phyloP scores from a whole-genome alignment of 2,888 invertebrate genomes.

The Patella depressa region DNA sequence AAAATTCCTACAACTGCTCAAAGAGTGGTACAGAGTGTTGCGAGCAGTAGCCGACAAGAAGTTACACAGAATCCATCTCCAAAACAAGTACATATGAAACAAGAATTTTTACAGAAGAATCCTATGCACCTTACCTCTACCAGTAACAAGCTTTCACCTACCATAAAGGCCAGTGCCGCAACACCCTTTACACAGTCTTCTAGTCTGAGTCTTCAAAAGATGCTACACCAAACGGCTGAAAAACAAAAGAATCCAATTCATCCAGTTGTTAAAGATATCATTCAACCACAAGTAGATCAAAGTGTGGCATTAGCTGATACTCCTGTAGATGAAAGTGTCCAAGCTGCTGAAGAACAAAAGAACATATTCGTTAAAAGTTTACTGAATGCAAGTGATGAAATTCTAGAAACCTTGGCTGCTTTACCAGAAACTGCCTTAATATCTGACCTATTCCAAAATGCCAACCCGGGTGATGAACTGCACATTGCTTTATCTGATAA shows the following conservation, averaged over 20 bases:
- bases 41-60: not conserved
- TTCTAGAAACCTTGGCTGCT: not conserved
- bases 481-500: not conserved
- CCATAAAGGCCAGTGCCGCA: no score
- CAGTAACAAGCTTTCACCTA: not conserved
- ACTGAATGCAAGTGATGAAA: constrained; percentile 3
- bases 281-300: not conserved
- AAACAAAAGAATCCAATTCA: not conserved
- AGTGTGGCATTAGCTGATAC: not conserved
- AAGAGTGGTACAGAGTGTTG: not conserved
- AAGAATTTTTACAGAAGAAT: not conserved
- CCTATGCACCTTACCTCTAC: not conserved
- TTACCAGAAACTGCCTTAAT: not conserved
- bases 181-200: no score
- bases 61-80: not conserved
- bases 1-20: not conserved
- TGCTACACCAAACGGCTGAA: not conserved
- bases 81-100: not conserved
- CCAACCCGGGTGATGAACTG: not conserved
- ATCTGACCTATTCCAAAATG: not conserved
- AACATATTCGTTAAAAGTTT: not conserved
- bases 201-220: not conserved
- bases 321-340: not conserved
- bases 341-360: not conserved
- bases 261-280: not conserved